Conservation (phyloP, 2,888 invertebrate genomes). For the Andrena bicolor region DNA sequence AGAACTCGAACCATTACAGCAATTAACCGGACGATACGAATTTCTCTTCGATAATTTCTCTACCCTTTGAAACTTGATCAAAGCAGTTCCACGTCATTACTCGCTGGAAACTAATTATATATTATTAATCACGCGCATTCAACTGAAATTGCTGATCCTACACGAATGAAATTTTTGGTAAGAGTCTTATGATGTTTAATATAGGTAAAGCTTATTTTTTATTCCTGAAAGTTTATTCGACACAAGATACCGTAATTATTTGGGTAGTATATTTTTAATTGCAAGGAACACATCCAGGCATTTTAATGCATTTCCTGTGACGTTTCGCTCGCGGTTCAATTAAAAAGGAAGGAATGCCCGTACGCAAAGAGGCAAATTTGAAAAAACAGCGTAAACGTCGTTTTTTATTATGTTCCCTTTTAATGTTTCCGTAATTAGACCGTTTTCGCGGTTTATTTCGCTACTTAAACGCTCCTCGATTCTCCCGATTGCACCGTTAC, state of each 20-base stretch:
- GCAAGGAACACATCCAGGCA: not conserved
- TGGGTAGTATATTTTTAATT: not conserved
- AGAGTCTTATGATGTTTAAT: no score
- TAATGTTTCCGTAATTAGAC: conserved; percentile 4
- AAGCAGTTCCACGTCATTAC: no score
- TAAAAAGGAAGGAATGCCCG: not conserved
- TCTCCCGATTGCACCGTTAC: conserved; percentile 7
- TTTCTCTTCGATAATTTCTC: no score
- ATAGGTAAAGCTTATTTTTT: no score
- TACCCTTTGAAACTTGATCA: no score
- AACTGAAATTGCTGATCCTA: no score
- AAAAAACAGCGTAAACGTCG: not conserved
- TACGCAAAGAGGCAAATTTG: not conserved
- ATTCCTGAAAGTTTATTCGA: no score
- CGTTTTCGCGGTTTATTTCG: conserved; percentile 18
- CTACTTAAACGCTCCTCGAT: not conserved
- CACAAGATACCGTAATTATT: no score
- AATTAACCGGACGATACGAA: not conserved
- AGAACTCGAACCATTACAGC: not conserved
- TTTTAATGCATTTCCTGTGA: not conserved
- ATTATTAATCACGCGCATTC: no score
- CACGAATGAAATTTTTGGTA: no score
- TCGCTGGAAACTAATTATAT: no score
- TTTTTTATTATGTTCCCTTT: not conserved
- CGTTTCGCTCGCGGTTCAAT: not conserved